phyloP scores from a whole-genome alignment of 2,888 invertebrate species.

The Sepioteuthis lessoniana region DNA sequence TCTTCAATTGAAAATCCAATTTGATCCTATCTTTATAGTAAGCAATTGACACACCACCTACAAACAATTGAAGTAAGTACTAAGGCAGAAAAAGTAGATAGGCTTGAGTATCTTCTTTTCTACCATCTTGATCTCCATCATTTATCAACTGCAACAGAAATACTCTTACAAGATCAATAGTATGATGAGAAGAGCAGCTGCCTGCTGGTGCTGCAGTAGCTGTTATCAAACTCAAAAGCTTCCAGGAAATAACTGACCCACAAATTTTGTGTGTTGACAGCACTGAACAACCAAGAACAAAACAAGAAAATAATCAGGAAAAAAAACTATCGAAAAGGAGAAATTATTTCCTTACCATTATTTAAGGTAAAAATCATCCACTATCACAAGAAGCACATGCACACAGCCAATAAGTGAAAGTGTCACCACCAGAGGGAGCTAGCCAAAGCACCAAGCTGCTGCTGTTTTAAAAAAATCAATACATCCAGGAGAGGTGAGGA shows the following conservation, averaged over 20 bases:
- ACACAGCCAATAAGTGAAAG: slow-evolving; percentile 33
- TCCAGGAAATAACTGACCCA: neutral
- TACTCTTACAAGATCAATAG: neutral
- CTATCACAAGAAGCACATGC: slow-evolving; percentile 1
- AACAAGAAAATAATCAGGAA: neutral
- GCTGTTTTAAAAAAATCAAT: neutral
- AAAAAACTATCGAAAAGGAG: neutral
- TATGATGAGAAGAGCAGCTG: neutral
- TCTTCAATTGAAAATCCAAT: neutral
- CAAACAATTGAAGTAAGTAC: neutral
- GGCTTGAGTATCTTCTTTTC: neutral
- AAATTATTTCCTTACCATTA: neutral
- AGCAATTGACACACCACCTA: neutral
- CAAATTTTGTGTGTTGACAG: neutral
- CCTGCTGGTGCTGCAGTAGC: neutral
- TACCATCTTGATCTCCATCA: neutral
- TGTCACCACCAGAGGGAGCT: slow-evolving; percentile 10
- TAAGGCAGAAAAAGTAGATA: neutral
- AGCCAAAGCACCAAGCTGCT: neutral
- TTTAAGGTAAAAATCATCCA: slow-evolving; percentile 23
- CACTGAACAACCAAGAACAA: neutral
- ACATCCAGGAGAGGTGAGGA: neutral
- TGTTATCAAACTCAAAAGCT: neutral
- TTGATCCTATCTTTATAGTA: neutral
- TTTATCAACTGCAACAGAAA: neutral